These are phyloP conservation scores for Thymelicus sylvestris DNA, from an alignment of 2,888 invertebrate genomes.

Conservation along the genomic window DNA sequence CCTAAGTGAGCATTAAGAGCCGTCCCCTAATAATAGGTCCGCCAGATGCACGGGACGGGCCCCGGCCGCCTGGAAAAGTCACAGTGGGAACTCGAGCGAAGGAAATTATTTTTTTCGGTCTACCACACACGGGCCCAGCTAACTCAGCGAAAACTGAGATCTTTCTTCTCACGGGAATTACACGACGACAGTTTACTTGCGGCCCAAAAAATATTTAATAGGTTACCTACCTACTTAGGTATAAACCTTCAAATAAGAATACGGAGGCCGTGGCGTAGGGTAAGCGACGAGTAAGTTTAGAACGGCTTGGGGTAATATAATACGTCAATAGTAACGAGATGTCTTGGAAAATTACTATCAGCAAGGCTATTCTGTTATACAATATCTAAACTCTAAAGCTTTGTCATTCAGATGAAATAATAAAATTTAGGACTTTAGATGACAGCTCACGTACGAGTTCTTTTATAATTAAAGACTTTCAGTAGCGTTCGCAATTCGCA, in stretches of 20 bases:
- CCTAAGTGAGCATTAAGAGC: slow-evolving; percentile 82
- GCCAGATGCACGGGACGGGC: slow-evolving; percentile 79
- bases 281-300: neutral
- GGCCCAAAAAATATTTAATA: slow-evolving; percentile 49
- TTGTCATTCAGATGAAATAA: too few species aligned
- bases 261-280: slow-evolving; percentile 3
- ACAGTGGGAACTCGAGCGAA: slow-evolving; percentile 79
- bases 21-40: slow-evolving; percentile 83
- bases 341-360: too few species aligned
- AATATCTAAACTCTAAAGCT: too few species aligned
- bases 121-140: slow-evolving; percentile 82
- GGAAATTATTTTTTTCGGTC: slow-evolving; percentile 84
- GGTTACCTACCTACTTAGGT: slow-evolving; percentile 34
- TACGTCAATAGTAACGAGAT: too few species aligned
- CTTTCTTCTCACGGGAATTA: slow-evolving; percentile 64
- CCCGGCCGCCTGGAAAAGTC: slow-evolving; percentile 80
- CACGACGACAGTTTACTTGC: slow-evolving; percentile 59
- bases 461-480: too few species aligned
- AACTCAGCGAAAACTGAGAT: slow-evolving; percentile 76
- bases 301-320: too few species aligned
- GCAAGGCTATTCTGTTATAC: too few species aligned
- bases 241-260: slow-evolving; percentile 15
- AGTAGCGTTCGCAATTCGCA: too few species aligned
- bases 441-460: too few species aligned
- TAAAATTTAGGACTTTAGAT: too few species aligned